Conservation (phyloP, 2,797 vertebrate genomes). For the Glyptemys insculpta region DNA sequence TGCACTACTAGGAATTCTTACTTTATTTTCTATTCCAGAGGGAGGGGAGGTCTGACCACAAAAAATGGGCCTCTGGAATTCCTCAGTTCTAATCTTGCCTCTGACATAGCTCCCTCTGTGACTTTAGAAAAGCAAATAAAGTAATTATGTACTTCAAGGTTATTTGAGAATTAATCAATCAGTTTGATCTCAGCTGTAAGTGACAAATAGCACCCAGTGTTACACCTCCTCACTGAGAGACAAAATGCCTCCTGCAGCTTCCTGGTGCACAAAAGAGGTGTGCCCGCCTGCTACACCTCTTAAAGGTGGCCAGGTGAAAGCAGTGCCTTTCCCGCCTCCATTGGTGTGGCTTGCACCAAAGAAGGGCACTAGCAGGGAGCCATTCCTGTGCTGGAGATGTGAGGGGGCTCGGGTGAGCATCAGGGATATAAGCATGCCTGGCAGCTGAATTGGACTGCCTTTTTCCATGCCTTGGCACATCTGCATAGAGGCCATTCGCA, state of each 20-base stretch:
- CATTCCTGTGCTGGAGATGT: neutral
- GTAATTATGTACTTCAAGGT: neutral
- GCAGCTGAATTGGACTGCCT: neutral
- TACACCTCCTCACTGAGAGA: neutral
- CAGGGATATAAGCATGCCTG: neutral
- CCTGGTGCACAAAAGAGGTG: fast-evolving
- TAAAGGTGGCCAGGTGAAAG: fast-evolving
- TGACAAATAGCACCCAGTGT: neutral
- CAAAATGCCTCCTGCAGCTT: neutral
- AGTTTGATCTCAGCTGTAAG: neutral
- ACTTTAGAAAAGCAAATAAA: neutral
- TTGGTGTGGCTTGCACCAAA: fast-evolving
- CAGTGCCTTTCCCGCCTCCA: fast-evolving
- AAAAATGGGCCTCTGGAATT: neutral
- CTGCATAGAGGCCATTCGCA: neutral
- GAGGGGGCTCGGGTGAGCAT: neutral
- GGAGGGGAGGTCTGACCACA: fast-evolving
- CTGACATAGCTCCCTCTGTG: neutral
- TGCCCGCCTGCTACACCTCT: fast-evolving
- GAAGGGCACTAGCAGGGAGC: fast-evolving
- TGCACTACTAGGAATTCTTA: neutral
- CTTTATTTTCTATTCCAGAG: fast-evolving
- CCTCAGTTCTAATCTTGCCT: neutral
- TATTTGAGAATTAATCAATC: neutral
- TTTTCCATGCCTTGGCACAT: neutral